Conservation (phyloP, 1,140 invertebrate genomes). For the Magallana angulata region DNA sequence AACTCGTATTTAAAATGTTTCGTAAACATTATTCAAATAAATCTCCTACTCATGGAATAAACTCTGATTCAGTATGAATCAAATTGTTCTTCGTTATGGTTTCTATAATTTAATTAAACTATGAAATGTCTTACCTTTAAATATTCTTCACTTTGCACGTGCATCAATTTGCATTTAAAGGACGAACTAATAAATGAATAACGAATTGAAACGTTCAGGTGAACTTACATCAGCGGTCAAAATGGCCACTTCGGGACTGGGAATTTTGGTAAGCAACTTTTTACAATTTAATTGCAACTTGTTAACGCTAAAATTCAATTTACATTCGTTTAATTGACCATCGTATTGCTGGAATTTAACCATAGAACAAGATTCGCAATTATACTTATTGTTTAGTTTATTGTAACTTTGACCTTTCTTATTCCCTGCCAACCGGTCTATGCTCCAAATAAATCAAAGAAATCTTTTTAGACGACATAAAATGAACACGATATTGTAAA, state of each 20-base stretch:
- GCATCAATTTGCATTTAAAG: neutral
- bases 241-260: slow-evolving; percentile 25
- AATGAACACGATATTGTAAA: too few relatives aligned
- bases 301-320: too few relatives aligned
- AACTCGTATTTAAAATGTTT: neutral
- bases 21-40: neutral
- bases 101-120: too few relatives aligned
- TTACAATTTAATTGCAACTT: neutral
- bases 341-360: too few relatives aligned
- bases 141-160: too few relatives aligned
- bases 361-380: too few relatives aligned
- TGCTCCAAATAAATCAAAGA: neutral
- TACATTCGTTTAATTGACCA: too few relatives aligned
- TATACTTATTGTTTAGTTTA: too few relatives aligned
- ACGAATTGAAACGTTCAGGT: neutral
- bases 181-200: neutral
- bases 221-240: slow-evolving; percentile 30
- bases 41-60: neutral
- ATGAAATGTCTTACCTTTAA: too few relatives aligned
- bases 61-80: neutral
- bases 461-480: too few relatives aligned
- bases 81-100: neutral
- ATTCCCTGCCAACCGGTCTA: neutral
- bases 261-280: neutral
- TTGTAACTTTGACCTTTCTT: neutral